These are phyloP conservation scores for cattle (Bos taurus) DNA, from an alignment of 2,113 vertebrate genomes.

Conservation along the genomic window ARS-UCD2.0 NC_037340.1:5942001-5942500, in stretches of 20 bases:
- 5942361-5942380: not conserved
- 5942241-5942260: not conserved
- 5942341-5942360: not conserved
- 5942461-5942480: not conserved
- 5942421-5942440: not conserved
- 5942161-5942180: not conserved
- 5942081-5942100: not conserved
- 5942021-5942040: not conserved
- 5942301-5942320: not conserved
- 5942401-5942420: not conserved
- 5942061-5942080: not conserved
- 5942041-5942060: not conserved
- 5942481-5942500: accelerated
- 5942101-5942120: not conserved
- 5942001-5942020: not conserved
- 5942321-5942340: not conserved
- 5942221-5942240: not conserved
- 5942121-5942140: not conserved
- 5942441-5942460: not conserved
- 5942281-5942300: not conserved
- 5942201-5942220: not conserved
- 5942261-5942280: not conserved
- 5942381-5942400: not conserved
- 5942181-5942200: not conserved
- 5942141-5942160: not conserved